Evolutionary conservation across 1,140 invertebrate genomes (phyloP), one percentile per base, ranked within the genome.

Genomic region (Zaprionus nigranus): DNA sequence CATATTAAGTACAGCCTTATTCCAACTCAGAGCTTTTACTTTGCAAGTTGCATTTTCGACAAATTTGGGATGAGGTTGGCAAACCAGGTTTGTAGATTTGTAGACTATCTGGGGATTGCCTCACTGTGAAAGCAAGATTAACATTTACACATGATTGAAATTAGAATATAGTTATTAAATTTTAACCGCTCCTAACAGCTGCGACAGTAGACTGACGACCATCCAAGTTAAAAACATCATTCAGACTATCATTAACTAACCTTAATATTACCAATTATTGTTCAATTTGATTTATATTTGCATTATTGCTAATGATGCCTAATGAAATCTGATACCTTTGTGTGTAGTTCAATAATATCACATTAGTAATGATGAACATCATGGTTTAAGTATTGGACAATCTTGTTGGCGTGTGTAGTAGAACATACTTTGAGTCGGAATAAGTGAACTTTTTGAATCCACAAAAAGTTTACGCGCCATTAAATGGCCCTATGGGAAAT

Each of bases 21-120:
- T 77, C 80, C 80, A 82, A 17, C 68, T 74, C 1, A 81, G 9
- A 2, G 80, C 68, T 40, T 70, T 82, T 3, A 82, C n/a, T 5
- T 9, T 5, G 13, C 79, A 81, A 1, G 49, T 54, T 17, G 28
- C 24, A n/a, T 82, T 82, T 5, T 20, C 22, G 0, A 56, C 13
- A 17, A 12, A 61, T 0, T 38, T 57, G 0, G 64, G 51, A 24
- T 34, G 5, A 1, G 38, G 15, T 0, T 2, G 1, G 11, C 80
- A 82, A 5, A 78, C 69, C 0, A 82, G 56, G n/a, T 82, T 82
- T n/a, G 28, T 67, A 13, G 60, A 13, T 64, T 82, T 82, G 34
- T 81, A 81, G 1, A 81, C 22, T 5, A 73, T 3, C 24, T 13
- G 53, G 1, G 11, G 6, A 11, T 38, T 9, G 20, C 30, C 15